These are phyloP conservation scores for Aelia acuminata DNA, from an alignment of 2,888 invertebrate genomes.

Conservation along the genomic window DNA sequence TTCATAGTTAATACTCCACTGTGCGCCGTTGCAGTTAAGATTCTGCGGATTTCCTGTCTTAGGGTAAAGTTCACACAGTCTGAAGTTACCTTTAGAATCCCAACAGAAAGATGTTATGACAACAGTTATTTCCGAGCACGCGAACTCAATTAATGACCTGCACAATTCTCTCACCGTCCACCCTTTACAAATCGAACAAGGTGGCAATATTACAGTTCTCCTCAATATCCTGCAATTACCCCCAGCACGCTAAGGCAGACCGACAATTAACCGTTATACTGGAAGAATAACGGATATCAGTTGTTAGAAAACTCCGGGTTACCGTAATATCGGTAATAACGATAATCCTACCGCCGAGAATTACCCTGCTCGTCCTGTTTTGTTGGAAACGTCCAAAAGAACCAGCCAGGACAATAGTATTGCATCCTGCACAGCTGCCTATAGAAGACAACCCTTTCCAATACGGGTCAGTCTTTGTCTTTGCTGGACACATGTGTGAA, in stretches of 20 bases:
- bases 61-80: too few species aligned
- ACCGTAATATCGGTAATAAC: slow-evolving; percentile 10
- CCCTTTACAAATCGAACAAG: background rate
- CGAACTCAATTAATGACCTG: background rate
- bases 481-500: background rate
- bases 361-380: background rate
- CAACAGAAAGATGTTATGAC: background rate
- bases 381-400: background rate
- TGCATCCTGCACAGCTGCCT: slow-evolving; percentile 31
- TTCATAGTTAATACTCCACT: too few species aligned
- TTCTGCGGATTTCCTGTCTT: too few species aligned
- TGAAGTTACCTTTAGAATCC: too few species aligned
- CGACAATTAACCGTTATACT: background rate
- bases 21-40: too few species aligned
- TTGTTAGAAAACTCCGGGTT: background rate
- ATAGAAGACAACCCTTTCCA: background rate
- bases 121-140: background rate
- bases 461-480: slow-evolving; percentile 8
- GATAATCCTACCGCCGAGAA: slow-evolving; percentile 1
- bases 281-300: slow-evolving; percentile 1
- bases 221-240: background rate
- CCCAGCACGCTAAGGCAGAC: background rate
- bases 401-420: background rate
- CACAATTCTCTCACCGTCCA: background rate
- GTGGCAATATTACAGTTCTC: too few species aligned